These are phyloP conservation scores for Stramonita haemastoma DNA, from an alignment of 2,888 invertebrate genomes.

Conservation along the genomic window DNA sequence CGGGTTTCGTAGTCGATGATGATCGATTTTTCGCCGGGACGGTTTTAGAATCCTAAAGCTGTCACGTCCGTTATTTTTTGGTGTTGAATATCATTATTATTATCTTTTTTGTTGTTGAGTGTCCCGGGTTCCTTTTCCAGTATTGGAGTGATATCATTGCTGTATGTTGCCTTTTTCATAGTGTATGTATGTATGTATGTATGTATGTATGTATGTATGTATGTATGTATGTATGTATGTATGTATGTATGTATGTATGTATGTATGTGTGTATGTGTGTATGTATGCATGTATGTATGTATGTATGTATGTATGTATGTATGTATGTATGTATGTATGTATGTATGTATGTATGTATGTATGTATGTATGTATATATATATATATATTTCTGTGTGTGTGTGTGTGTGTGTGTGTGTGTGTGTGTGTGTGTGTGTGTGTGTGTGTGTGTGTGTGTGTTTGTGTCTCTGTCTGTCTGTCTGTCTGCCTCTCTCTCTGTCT, in stretches of 20 bases:
- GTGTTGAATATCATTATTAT: background rate
- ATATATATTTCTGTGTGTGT: background rate
- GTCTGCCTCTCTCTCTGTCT: background rate
- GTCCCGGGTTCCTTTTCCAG: background rate
- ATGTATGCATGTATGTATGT: background rate
- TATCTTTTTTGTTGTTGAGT: background rate
- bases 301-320: background rate
- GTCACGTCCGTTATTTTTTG: background rate
- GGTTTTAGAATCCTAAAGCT: too few relatives aligned
- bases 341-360: background rate
- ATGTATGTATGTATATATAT: background rate
- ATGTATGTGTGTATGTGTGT: background rate
- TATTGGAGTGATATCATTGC: background rate
- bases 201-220: background rate
- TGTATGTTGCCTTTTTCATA: background rate
- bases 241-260: background rate
- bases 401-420: background rate
- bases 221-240: background rate
- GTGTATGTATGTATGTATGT: constrained; percentile 7
- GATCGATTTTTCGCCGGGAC: too few relatives aligned
- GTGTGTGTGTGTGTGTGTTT: background rate
- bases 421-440: background rate
- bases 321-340: background rate
- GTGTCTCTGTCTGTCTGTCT: background rate
- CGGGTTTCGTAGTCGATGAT: too few relatives aligned